These are phyloP conservation scores for Dasypus novemcinctus DNA, from an alignment of 2,113 vertebrate genomes.

Conservation along the genomic window DNA sequence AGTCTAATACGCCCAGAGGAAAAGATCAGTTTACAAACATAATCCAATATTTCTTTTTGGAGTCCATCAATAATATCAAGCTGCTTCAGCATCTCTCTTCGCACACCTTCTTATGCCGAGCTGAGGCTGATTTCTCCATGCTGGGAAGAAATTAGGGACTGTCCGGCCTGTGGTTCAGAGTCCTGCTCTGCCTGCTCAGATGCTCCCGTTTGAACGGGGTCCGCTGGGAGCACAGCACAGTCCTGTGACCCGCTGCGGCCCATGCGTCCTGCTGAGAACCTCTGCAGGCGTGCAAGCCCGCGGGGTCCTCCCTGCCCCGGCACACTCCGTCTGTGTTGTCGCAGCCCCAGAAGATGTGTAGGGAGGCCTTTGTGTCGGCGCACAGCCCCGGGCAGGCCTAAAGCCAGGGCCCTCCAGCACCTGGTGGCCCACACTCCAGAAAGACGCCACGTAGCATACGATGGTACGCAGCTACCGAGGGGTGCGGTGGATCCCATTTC, in stretches of 20 bases:
- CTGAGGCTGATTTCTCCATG: neutral
- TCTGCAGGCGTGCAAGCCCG: neutral
- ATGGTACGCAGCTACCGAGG: neutral
- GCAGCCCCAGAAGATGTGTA: neutral
- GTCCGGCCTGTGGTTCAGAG: neutral
- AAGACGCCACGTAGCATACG: neutral
- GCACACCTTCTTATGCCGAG: neutral
- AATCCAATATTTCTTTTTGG: no score
- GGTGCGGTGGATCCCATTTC: neutral
- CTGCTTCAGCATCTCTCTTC: neutral
- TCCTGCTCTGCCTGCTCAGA: neutral
- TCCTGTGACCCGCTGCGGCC: neutral
- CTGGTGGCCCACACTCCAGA: neutral
- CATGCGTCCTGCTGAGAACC: neutral
- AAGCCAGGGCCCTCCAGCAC: neutral
- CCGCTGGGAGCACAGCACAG: neutral
- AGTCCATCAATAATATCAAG: no score
- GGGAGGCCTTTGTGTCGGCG: neutral
- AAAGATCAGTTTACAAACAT: no score
- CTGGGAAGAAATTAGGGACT: neutral
- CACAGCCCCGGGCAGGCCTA: neutral
- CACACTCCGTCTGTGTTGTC: neutral
- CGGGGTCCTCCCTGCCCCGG: neutral
- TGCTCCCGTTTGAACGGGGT: neutral
- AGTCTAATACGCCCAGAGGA: no score